Base-by-base conservation (phyloP, 2,797 vertebrate genomes). In the Myotis findleyi region DNA sequence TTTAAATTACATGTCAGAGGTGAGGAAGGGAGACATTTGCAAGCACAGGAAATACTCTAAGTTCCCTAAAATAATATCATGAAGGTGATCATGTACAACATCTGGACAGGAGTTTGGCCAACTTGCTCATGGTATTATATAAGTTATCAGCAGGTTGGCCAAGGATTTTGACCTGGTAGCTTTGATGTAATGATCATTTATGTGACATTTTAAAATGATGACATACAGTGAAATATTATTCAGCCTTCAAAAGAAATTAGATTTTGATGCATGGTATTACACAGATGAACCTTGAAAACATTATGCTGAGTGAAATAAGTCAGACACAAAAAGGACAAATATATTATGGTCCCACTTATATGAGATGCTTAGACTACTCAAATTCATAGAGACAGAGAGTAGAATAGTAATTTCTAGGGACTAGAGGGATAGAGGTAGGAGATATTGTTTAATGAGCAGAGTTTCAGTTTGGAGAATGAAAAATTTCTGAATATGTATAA, bases 131-230 rank as follows among this genome's bases (percentile, higher is more conserved):
- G 21, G n/a, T 30, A 10, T 79, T 68, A 71, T n/a, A 33, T 4
- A 95, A 11, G 6, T 80, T 79, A 69, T 66, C 17, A 38, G 17
- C 25, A 79, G 62, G 9, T 47, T 90, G 64, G 23, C 27, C 11
- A 87, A 66, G 16, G 21, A 55, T 73, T 72, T 82, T 93, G 68
- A 36, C 47, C 21, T 72, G n/a, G 51, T 53, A 10, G 20, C 20
- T 92, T 79, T 90, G 38, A 89, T 76, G 23, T 85, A 51, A 47
- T 77, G 47, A 86, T 72, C 44, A 47, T 47, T 62, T 93, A 55
- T 59, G 47, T 49, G n/a, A 91, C 30, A 64, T 79, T 92, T 96
- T 7, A 36, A 89, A 89, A 27, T 93, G 10, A 59, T 79, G 27
- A 38, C 55, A 64, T 62, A 6, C 9, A 51, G 38, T 68, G 69